Base-by-base conservation (phyloP, 1,140 invertebrate genomes). In the Pogonus chalceus region DNA sequence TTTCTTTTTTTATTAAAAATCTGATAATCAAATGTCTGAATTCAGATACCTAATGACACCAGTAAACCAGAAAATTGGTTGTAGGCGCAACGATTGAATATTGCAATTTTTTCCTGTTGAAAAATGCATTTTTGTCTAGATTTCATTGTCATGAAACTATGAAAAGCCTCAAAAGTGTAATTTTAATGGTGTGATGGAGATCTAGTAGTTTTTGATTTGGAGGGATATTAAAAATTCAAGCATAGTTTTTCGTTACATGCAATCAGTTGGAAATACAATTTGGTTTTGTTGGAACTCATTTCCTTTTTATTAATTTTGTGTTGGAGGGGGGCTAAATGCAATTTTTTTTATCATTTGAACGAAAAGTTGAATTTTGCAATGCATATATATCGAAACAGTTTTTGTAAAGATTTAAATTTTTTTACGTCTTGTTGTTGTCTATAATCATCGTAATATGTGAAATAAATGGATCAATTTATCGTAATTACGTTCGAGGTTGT, bases 401-500 rank as follows among this genome's bases (percentile, higher is more conserved):
- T 31, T 31, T 31, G 26, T 31, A 14, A 31, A 59, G 58, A 59
- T 59, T 59, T 58, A 55, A 46, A 48, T 52, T 22, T 20, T 52
- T 56, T 51, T 22, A 22, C 50, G 54, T 55, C 50, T 58, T 54
- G 48, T 49, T 55, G 14, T 31, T 4, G 14, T 31, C 14, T 31
- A 31, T 31, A 31, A 7, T 31, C 26, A 31, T 7, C 14, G 26
- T 31, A 31, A 31, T 31, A 43, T 69, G 67, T 67, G 67, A 69
- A 69, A 69, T 60, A 69, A 69, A 69, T 69, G 67, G 67, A 69
- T 69, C 37, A 18, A 43, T 43, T 43, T 31, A 31, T 31, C 14
- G 4, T 31, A 31, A 14, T 31, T 31, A 7, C 4, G 4, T 31
- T 31, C 26, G n/a, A n/a, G n/a, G n/a, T n/a, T n/a, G n/a, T n/a